Evolutionary conservation across 2,888 invertebrate species (phyloP).

Genomic region (Lasioglossum oenotherae): DNA sequence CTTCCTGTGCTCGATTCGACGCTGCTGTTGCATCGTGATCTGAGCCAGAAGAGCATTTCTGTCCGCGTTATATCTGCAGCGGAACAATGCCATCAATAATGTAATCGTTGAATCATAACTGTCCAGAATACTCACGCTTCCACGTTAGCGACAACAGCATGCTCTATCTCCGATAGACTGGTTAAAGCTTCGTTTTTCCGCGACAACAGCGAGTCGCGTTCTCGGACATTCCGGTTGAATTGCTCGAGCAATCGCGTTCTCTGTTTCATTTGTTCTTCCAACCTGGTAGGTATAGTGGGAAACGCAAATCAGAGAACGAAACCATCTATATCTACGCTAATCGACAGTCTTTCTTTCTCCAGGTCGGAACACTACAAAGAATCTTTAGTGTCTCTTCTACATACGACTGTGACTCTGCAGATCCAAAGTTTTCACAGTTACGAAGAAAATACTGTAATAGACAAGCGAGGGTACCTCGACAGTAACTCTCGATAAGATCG

Average conservation of each 20-base stretch:
- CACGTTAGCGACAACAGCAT: constrained; percentile 79
- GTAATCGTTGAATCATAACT: background rate
- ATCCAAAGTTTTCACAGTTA: background rate
- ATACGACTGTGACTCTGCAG: too few relatives aligned
- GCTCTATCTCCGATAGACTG: constrained; percentile 84
- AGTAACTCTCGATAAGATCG: constrained; percentile 84
- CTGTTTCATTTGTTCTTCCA: constrained; percentile 86
- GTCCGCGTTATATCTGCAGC: constrained; percentile 85
- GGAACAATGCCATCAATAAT: background rate
- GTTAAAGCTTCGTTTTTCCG: constrained; percentile 85
- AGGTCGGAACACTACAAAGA: too few relatives aligned
- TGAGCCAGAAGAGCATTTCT: constrained; percentile 85
- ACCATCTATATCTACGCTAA: background rate
- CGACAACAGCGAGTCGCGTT: constrained; percentile 85
- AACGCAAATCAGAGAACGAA: background rate
- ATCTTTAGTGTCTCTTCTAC: too few relatives aligned
- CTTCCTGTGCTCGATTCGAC: constrained; percentile 83
- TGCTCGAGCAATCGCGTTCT: constrained; percentile 85
- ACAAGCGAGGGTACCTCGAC: constrained; percentile 79
- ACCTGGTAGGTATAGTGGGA: constrained; percentile 74
- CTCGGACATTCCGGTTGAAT: constrained; percentile 84
- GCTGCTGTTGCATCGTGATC: constrained; percentile 84
- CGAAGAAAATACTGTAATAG: background rate
- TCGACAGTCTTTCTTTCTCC: too few relatives aligned
- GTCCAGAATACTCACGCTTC: constrained; percentile 70